Percentiles rank a stretch among this genome's conserved stretches.
These are phyloP conservation scores for Erinaceus europaeus DNA, from an alignment of 2,113 vertebrate species.

Conservation along the genomic window DNA sequence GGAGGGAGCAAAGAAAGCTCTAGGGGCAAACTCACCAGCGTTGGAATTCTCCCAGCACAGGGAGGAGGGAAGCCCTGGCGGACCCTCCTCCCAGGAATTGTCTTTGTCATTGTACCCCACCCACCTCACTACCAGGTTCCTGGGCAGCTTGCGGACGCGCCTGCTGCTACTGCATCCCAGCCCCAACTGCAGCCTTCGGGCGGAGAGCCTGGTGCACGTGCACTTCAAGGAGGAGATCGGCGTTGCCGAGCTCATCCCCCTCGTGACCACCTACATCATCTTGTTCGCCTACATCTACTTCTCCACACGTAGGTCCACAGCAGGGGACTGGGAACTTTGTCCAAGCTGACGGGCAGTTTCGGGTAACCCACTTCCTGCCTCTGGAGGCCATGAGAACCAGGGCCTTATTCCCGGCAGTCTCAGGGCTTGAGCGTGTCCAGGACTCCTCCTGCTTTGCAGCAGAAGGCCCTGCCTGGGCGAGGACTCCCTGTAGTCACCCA, in stretches of 20 bases:
- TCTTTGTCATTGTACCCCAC: background rate
- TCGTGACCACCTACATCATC: conserved; percentile 99
- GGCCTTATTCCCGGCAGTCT: background rate
- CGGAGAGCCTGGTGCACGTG: conserved; percentile 93
- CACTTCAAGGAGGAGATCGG: conserved; percentile 99
- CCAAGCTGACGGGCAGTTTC: background rate
- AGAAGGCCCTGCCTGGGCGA: background rate
- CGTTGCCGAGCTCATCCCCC: conserved; percentile 94
- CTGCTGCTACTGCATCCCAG: conserved; percentile 94
- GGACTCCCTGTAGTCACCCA: background rate
- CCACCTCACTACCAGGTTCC: conserved; percentile 83
- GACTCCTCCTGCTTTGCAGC: background rate
- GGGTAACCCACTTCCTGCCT: background rate
- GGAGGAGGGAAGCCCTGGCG: background rate
- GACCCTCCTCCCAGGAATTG: background rate
- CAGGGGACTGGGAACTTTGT: background rate
- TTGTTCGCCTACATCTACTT: conserved; percentile 99
- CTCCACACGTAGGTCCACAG: conserved; percentile 91
- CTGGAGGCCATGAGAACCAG: background rate
- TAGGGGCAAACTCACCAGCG: background rate
- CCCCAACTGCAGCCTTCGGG: conserved; percentile 92
- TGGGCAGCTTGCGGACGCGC: conserved; percentile 90
- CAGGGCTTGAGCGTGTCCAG: background rate
- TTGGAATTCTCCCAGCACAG: rapidly evolving
- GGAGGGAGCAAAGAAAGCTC: background rate